These are phyloP conservation scores for Microtus montanus DNA, from an alignment of 2,113 vertebrate species.

Conservation along the genomic window DNA sequence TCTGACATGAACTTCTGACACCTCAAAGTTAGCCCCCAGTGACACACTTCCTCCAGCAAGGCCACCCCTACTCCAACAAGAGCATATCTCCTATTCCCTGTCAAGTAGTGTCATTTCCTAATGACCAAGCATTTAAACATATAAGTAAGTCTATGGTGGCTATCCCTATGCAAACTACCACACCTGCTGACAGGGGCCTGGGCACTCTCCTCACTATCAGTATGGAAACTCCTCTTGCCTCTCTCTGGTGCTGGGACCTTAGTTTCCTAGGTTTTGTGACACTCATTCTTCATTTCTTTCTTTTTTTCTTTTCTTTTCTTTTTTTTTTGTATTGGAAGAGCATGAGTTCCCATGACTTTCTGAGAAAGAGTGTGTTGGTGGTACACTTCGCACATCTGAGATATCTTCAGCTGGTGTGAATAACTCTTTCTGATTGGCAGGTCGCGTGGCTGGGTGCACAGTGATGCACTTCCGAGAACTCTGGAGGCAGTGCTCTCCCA, in stretches of 20 bases:
- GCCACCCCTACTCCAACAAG: not conserved
- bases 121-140: not conserved
- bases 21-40: not conserved
- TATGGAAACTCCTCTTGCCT: not conserved
- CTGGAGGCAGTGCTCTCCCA: not conserved
- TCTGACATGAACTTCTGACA: not conserved
- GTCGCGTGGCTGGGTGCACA: not conserved
- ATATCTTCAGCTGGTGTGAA: not conserved
- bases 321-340: not conserved
- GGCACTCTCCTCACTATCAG: not conserved
- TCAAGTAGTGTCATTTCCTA: not conserved
- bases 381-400: not conserved
- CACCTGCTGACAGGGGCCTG: not conserved
- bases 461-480: not conserved
- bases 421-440: not conserved
- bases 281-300: not conserved
- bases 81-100: not conserved
- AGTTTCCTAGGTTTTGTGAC: not conserved
- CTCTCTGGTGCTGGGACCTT: not conserved
- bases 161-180: not conserved
- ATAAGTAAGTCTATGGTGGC: not conserved
- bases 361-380: not conserved
- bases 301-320: rapidly evolving
- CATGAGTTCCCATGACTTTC: not conserved
- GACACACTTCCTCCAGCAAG: not conserved